Conservation (phyloP, 1,140 invertebrate species). For the Agrilus planipennis region DNA sequence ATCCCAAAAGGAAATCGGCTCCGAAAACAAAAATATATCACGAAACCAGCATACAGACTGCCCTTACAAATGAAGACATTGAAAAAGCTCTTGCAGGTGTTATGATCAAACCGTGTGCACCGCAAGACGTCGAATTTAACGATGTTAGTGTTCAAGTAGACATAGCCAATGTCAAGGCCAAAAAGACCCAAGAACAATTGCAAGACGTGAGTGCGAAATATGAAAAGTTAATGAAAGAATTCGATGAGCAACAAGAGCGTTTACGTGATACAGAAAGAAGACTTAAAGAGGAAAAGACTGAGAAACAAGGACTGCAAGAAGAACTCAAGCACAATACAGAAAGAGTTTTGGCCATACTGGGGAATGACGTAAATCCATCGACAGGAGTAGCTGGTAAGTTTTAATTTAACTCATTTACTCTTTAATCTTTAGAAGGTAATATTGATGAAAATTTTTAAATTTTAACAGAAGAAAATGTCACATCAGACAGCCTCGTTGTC, state of each 20-base stretch:
- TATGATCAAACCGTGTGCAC: conserved; percentile 32
- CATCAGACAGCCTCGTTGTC: conserved; percentile 57
- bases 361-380: conserved; percentile 23
- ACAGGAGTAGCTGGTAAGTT: too few species aligned
- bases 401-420: too few species aligned
- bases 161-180: conserved; percentile 45
- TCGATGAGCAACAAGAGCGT: conserved; percentile 36
- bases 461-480: conserved; percentile 32
- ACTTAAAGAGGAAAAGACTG: conserved; percentile 50
- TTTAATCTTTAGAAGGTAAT: too few species aligned
- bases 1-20: conserved; percentile 37
- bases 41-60: conserved; percentile 62
- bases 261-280: conserved; percentile 37
- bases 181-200: conserved; percentile 44
- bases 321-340: conserved; percentile 61
- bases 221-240: conserved; percentile 23
- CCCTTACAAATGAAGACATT: conserved; percentile 54
- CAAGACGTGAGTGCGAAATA: conserved; percentile 34
- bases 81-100: conserved; percentile 54
- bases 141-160: conserved; percentile 54
- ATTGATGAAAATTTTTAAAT: too few species aligned
- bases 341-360: conserved; percentile 56
- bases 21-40: conserved; percentile 62
- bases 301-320: conserved; percentile 55
- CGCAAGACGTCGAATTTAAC: conserved; percentile 24